These are phyloP conservation scores for Anabacerthia variegaticeps DNA, from an alignment of 2,797 vertebrate species.

Conservation along the genomic window DNA sequence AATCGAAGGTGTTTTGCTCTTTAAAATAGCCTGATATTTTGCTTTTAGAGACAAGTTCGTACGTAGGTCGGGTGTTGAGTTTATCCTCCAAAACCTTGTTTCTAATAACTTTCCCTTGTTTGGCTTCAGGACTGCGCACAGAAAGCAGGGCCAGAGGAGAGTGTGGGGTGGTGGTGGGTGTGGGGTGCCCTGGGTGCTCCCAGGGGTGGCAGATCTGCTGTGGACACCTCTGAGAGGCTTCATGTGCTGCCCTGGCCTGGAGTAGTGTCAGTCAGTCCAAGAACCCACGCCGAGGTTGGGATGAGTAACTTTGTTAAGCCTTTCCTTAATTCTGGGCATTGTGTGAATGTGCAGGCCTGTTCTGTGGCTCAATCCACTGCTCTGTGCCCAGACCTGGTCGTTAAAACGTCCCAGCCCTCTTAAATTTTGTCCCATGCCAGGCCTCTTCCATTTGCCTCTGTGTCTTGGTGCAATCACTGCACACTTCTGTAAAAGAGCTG, in stretches of 20 bases:
- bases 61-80: fast-evolving
- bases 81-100: neutral
- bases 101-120: neutral
- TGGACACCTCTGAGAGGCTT: neutral
- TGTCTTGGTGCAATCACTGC: neutral
- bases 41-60: neutral
- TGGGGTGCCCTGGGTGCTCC: neutral
- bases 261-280: too few relatives aligned
- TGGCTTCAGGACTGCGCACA: neutral
- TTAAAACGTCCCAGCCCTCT: neutral
- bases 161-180: neutral
- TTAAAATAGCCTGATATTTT: neutral
- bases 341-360: neutral
- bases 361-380: neutral
- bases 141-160: fast-evolving
- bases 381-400: neutral
- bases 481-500: neutral
- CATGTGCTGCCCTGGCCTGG: neutral
- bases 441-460: neutral
- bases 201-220: neutral
- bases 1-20: neutral
- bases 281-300: neutral
- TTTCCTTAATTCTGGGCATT: neutral
- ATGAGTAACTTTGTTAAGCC: neutral
- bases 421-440: neutral